phyloP scores from a whole-genome alignment of 2,888 invertebrate species.

The Spisula solida region DNA sequence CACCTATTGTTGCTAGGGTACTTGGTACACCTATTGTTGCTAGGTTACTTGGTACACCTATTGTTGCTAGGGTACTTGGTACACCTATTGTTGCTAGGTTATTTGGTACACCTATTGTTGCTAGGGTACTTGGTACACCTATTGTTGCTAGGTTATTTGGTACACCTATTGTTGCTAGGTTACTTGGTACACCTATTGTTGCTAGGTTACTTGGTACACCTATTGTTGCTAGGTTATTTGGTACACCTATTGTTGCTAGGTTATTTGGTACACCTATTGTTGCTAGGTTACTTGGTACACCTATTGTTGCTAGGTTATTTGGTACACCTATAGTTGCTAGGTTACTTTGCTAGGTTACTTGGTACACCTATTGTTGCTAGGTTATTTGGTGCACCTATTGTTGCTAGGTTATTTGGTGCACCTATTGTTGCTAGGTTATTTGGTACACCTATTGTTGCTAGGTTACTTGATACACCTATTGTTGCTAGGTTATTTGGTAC shows the following conservation, averaged over 20 bases:
- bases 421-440: too few relatives aligned
- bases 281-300: constrained; percentile 15
- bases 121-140: constrained; percentile 13
- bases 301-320: too few relatives aligned
- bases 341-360: too few relatives aligned
- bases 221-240: too few relatives aligned
- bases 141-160: too few relatives aligned
- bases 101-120: constrained; percentile 14
- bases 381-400: too few relatives aligned
- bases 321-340: too few relatives aligned
- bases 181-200: constrained; percentile 13
- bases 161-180: too few relatives aligned
- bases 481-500: constrained; percentile 12
- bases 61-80: neutral
- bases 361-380: too few relatives aligned
- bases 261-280: constrained; percentile 12
- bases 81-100: neutral
- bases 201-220: constrained; percentile 12
- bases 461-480: constrained; percentile 3
- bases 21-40: constrained; percentile 8
- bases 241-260: too few relatives aligned
- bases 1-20: neutral
- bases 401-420: too few relatives aligned
- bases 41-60: neutral
- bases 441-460: constrained; percentile 16